Percentiles rank a stretch among this genome's conserved stretches.
These are phyloP conservation scores for Hippocampus guttulatus DNA, from an alignment of 2,113 vertebrate genomes.

Conservation along the genomic window DNA sequence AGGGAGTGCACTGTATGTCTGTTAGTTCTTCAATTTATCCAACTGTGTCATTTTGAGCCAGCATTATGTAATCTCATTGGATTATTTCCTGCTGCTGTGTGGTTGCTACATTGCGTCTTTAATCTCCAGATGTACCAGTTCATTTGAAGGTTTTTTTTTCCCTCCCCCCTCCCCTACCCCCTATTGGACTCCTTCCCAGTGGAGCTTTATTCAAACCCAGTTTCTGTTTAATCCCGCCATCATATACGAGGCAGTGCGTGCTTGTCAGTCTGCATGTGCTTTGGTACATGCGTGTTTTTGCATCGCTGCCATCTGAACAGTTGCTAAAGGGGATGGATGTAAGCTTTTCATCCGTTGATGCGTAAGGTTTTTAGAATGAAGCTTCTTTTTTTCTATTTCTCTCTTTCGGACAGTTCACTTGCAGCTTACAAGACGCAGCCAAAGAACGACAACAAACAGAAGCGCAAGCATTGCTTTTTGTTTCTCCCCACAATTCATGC, in stretches of 20 bases:
- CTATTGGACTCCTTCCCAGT: constrained; percentile 56
- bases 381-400: neutral
- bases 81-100: constrained; percentile 44
- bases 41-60: constrained; percentile 12
- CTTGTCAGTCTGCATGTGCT: constrained; percentile 36
- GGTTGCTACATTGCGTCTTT: constrained; percentile 27
- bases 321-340: constrained; percentile 58
- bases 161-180: too few species aligned
- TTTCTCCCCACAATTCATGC: neutral
- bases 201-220: constrained; percentile 56
- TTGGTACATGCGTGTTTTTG: constrained; percentile 20
- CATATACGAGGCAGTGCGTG: constrained; percentile 40
- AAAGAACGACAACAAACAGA: constrained; percentile 8
- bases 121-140: constrained; percentile 53
- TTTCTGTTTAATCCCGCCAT: constrained; percentile 59
- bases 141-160: constrained; percentile 18
- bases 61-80: constrained; percentile 48
- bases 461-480: neutral
- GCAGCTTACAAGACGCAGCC: constrained; percentile 8
- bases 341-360: constrained; percentile 59
- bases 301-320: constrained; percentile 39
- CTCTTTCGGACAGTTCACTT: constrained; percentile 30
- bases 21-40: neutral
- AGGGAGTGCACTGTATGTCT: neutral
- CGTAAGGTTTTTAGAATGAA: constrained; percentile 48